phyloP scores from a whole-genome alignment of 2,888 invertebrate species.

The Rotaria magnacalcarata region DNA sequence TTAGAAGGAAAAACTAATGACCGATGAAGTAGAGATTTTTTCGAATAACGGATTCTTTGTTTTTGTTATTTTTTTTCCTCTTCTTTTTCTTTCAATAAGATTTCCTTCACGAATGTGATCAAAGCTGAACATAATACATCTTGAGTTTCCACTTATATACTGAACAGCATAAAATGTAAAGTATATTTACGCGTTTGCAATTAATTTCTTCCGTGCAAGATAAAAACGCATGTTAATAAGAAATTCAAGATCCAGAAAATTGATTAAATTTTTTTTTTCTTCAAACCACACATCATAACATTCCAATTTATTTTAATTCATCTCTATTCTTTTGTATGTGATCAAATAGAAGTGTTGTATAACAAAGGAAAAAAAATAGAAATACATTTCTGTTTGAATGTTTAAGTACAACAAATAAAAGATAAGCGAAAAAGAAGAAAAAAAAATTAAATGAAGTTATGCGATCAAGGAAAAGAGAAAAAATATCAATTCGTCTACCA shows the following conservation, averaged over 20 bases:
- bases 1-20: no score
- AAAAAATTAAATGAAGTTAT: constrained; percentile 1
- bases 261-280: not conserved
- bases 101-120: no score
- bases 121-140: no score
- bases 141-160: no score
- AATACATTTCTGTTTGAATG: not conserved
- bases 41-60: no score
- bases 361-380: not conserved
- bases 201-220: not conserved
- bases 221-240: not conserved
- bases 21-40: no score
- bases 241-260: not conserved
- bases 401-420: constrained; percentile 23
- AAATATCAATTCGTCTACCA: constrained; percentile 20
- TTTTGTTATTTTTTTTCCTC: no score
- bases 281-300: constrained; percentile 4
- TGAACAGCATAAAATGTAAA: not conserved
- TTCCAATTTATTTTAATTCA: constrained; percentile 21
- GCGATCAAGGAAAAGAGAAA: not conserved
- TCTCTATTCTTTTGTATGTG: not conserved
- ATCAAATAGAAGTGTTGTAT: not conserved
- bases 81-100: no score
- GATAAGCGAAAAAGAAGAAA: not conserved
- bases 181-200: not conserved